Evolutionary conservation across 2,113 vertebrate species (phyloP).

Genomic region (Ceuthmochares aereus): DNA sequence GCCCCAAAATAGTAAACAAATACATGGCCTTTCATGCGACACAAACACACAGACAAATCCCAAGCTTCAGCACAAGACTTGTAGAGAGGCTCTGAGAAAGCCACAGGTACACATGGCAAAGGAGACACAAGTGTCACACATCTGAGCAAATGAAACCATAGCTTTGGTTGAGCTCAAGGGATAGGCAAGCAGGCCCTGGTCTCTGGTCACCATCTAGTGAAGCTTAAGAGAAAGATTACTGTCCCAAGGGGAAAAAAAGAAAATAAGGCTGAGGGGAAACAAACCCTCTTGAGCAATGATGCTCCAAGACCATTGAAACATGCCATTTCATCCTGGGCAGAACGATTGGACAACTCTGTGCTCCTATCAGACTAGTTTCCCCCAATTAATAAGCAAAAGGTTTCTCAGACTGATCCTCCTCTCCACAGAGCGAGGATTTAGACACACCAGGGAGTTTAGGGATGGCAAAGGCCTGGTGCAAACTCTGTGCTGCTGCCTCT

Average conservation of each 20-base stretch:
- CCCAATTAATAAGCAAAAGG: not conserved
- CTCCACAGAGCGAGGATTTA: not conserved
- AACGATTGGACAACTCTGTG: not conserved
- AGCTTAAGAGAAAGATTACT: not conserved
- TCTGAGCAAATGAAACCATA: not conserved
- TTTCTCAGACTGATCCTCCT: not conserved
- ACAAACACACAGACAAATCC: not conserved
- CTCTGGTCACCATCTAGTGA: not conserved
- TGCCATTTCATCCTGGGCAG: not conserved
- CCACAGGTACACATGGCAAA: not conserved
- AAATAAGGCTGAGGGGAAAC: not conserved
- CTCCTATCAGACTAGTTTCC: not conserved
- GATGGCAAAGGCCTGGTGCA: not conserved
- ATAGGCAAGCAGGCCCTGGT: fast-evolving
- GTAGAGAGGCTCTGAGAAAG: not conserved
- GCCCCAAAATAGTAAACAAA: not conserved
- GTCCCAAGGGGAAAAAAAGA: not conserved
- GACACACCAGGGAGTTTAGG: not conserved
- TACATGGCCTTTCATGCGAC: not conserved
- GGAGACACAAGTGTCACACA: fast-evolving
- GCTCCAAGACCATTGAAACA: not conserved
- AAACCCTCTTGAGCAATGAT: not conserved
- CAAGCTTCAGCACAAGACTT: not conserved
- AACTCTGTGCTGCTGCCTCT: not conserved
- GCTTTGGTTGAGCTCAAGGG: not conserved